Percentiles rank a stretch among this genome's conserved stretches.
phyloP scores from a whole-genome alignment of 2,888 invertebrate genomes.

The Actias luna region DNA sequence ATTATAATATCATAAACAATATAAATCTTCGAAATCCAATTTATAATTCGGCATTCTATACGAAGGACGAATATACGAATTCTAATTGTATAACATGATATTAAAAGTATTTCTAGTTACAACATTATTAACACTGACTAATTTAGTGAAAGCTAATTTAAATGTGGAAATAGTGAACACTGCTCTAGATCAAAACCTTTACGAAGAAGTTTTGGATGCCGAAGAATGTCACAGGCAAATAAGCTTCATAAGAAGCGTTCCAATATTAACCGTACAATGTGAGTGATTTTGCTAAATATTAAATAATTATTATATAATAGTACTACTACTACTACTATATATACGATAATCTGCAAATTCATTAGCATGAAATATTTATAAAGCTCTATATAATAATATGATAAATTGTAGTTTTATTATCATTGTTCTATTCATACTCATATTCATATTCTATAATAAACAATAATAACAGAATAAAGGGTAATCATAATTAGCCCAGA shows the following conservation, averaged over 20 bases:
- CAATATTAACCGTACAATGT: constrained; percentile 40
- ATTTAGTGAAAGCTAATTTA: constrained; percentile 24
- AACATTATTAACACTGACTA: constrained; percentile 14
- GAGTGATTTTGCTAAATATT: constrained; percentile 34
- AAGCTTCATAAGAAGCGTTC: constrained; percentile 33
- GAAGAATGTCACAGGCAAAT: constrained; percentile 53
- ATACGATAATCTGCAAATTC: too few relatives aligned
- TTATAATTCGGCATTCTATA: not conserved
- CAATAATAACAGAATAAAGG: too few relatives aligned
- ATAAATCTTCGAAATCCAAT: not conserved
- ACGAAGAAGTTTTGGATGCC: constrained; percentile 49
- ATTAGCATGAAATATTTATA: too few relatives aligned
- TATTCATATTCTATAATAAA: too few relatives aligned
- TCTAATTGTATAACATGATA: constrained; percentile 14
- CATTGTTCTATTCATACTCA: too few relatives aligned
- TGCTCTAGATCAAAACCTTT: constrained; percentile 47
- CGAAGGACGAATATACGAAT: too few relatives aligned
- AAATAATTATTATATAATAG: too few relatives aligned
- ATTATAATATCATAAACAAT: not conserved
- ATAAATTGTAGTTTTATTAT: too few relatives aligned
- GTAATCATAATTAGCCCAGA: too few relatives aligned
- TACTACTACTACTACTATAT: too few relatives aligned
- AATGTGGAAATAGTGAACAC: constrained; percentile 24
- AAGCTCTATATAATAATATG: too few relatives aligned
- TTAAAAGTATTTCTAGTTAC: constrained; percentile 5